Percentiles rank a stretch among this genome's conserved stretches.
These are phyloP conservation scores for Tetraneura akinire DNA, from an alignment of 1,140 invertebrate genomes.

Conservation along the genomic window DNA sequence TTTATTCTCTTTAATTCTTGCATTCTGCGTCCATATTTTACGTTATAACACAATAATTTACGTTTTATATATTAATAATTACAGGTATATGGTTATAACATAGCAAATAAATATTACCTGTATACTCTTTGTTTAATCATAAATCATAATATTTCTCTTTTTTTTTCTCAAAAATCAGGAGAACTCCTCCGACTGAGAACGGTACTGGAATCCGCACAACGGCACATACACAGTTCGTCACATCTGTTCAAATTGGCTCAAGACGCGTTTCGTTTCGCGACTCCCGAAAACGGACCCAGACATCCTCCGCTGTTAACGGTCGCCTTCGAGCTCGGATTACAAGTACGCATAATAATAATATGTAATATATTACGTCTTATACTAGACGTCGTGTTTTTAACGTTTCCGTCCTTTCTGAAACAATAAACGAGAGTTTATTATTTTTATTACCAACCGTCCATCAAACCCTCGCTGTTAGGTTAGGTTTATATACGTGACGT, in stretches of 20 bases:
- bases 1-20: neutral
- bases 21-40: neutral
- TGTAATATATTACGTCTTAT: no score
- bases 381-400: no score
- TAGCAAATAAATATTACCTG: no score
- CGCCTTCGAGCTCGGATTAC: constrained; percentile 77
- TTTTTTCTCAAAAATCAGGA: constrained; percentile 59
- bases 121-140: neutral
- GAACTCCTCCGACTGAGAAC: constrained; percentile 70
- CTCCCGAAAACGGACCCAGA: constrained; percentile 71
- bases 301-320: constrained; percentile 75
- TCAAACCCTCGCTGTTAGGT: no score
- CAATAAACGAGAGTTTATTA: no score
- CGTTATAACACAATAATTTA: neutral
- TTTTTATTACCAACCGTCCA: no score
- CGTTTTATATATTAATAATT: no score
- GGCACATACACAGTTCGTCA: constrained; percentile 79
- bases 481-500: no score
- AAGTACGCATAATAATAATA: constrained; percentile 61
- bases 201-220: constrained; percentile 75
- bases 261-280: constrained; percentile 79
- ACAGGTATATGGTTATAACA: no score
- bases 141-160: neutral
- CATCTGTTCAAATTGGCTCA: constrained; percentile 83
- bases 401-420: no score